Percentiles rank a stretch among this genome's conserved stretches.
Conservation (phyloP, 2,113 vertebrate genomes). For the Chrysochloris asiatica region DNA sequence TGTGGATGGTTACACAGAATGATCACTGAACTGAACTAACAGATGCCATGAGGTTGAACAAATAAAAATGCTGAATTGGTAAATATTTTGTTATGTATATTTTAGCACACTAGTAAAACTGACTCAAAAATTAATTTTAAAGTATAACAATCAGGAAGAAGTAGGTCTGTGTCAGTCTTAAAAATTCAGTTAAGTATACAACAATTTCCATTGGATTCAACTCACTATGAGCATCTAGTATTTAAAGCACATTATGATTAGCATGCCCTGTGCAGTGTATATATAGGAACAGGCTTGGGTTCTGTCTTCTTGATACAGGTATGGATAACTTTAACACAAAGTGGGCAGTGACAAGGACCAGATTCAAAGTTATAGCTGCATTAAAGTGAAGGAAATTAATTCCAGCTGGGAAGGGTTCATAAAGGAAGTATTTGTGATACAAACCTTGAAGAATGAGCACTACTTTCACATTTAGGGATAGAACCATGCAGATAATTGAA, state of each 20-base stretch:
- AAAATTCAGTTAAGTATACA: not conserved
- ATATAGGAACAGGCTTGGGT: not conserved
- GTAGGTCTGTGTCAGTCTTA: not conserved
- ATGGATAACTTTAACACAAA: not conserved
- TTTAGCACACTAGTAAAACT: too few relatives aligned
- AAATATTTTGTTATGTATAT: not conserved
- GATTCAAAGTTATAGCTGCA: not conserved
- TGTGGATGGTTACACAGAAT: not conserved
- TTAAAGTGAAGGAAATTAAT: constrained; percentile 16
- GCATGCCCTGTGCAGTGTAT: not conserved
- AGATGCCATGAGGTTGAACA: not conserved
- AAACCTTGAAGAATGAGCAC: not conserved
- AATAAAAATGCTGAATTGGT: not conserved
- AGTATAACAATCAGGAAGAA: not conserved
- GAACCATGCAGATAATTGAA: not conserved
- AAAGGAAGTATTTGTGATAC: not conserved
- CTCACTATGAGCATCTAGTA: not conserved
- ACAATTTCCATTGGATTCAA: not conserved
- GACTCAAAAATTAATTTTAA: too few relatives aligned
- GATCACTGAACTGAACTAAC: not conserved
- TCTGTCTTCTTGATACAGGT: not conserved
- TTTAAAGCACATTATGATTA: not conserved
- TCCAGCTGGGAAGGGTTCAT: not conserved
- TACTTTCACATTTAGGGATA: not conserved
- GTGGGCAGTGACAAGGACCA: not conserved